A percentile compares a stretch with the other conserved stretches of the same genome.
Conservation (phyloP, 2,888 invertebrate genomes). For the Cylindroiulus punctatus region DNA sequence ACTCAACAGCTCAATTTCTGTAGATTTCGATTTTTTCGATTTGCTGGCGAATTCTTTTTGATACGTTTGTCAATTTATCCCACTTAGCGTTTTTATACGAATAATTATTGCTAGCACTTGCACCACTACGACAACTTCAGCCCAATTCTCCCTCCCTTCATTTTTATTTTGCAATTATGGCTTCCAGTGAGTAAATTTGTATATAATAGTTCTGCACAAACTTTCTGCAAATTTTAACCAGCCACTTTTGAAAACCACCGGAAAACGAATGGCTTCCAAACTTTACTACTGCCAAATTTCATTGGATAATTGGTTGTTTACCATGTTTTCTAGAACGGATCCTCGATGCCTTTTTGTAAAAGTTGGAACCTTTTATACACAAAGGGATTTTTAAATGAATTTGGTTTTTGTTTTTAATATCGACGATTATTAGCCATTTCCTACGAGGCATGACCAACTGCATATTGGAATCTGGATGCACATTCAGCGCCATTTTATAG, state of each 20-base stretch:
- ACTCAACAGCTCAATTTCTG: constrained; percentile 35
- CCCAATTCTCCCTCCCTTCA: not conserved
- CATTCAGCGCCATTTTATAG: constrained; percentile 36
- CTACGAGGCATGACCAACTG: not conserved
- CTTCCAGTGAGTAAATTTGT: constrained; percentile 33
- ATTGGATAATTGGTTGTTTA: constrained; percentile 11
- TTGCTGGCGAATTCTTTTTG: constrained; percentile 36
- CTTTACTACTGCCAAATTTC: constrained; percentile 24
- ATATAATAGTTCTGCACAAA: constrained; percentile 44
- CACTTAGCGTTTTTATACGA: constrained; percentile 44
- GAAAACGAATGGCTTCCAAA: constrained; percentile 8
- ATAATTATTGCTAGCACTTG: constrained; percentile 32
- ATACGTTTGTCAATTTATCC: constrained; percentile 37
- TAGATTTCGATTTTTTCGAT: constrained; percentile 27
- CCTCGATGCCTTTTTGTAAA: constrained; percentile 21
- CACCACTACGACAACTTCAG: constrained; percentile 1
- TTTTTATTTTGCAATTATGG: constrained; percentile 14
- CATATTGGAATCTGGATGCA: constrained; percentile 8
- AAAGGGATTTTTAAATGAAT: constrained; percentile 24
- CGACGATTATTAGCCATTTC: not conserved
- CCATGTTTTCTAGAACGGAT: not conserved
- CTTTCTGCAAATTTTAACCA: not conserved
- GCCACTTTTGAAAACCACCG: not conserved
- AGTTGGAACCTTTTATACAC: constrained; percentile 1
- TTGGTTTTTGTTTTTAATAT: constrained; percentile 39